Evolutionary conservation across 2,113 vertebrate genomes (phyloP).

Genomic region (Clarias macrocephalus): DNA sequence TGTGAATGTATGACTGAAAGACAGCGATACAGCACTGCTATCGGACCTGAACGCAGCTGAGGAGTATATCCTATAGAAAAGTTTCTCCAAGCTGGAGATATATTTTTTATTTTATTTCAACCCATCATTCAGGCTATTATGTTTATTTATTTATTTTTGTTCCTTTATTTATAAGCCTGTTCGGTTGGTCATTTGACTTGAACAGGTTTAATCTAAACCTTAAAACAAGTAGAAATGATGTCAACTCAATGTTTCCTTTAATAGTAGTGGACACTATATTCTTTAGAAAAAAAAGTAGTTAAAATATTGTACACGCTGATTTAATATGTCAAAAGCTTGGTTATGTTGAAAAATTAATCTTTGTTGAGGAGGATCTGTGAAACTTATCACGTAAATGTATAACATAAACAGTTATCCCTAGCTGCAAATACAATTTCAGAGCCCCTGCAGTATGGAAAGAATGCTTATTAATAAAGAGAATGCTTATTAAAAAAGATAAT

Average conservation of each 20-base stretch:
- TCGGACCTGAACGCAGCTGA: not conserved
- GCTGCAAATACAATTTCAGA: not conserved
- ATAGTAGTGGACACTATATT: too few relatives aligned
- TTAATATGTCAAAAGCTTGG: not conserved
- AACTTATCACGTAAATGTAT: not conserved
- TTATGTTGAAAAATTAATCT: not conserved
- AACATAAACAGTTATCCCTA: not conserved
- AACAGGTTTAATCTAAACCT: too few relatives aligned
- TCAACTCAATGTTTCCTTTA: too few relatives aligned
- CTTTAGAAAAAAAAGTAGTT: not conserved
- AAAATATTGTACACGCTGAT: too few relatives aligned
- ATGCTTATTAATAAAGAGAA: not conserved
- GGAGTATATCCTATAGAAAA: not conserved
- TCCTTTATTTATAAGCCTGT: not conserved
- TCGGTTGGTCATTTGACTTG: too few relatives aligned
- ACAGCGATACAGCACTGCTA: not conserved
- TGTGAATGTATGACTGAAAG: constrained; percentile 17
- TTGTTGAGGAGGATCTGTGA: not conserved
- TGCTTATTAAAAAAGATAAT: not conserved
- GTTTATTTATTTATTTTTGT: not conserved
- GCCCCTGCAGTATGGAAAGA: not conserved
- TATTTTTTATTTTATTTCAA: too few relatives aligned
- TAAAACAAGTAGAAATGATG: too few relatives aligned
- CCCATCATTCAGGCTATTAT: not conserved
- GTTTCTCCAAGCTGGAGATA: not conserved